phyloP scores from a whole-genome alignment of 2,888 invertebrate genomes.

The Eupithecia subfuscata region DNA sequence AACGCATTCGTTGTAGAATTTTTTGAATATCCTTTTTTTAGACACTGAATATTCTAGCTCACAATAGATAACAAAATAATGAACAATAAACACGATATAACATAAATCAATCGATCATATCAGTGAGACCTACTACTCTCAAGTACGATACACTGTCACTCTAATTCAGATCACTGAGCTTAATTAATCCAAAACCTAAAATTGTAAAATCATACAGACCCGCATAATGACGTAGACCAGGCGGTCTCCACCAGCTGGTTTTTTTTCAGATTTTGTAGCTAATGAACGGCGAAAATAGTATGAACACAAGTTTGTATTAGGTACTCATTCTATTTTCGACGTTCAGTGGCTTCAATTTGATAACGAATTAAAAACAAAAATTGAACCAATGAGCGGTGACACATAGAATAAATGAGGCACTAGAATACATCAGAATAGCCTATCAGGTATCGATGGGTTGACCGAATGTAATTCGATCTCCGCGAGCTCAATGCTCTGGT shows the following conservation, averaged over 20 bases:
- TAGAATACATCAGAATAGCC: background rate
- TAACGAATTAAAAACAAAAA: background rate
- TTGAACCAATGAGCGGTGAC: background rate
- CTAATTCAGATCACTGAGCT: background rate
- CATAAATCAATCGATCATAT: background rate
- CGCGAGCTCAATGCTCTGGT: background rate
- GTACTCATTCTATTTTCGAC: background rate
- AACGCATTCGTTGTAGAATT: conserved; percentile 1
- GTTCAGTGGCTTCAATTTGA: background rate
- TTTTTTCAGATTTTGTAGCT: too few relatives aligned
- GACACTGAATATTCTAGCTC: background rate
- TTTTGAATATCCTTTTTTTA: background rate
- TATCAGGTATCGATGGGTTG: background rate
- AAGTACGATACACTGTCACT: background rate
- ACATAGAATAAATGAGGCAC: background rate
- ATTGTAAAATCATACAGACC: background rate
- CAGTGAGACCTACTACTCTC: conserved; percentile 5
- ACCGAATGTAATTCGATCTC: background rate
- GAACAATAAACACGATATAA: background rate
- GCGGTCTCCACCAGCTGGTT: background rate
- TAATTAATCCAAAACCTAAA: background rate
- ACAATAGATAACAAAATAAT: background rate
- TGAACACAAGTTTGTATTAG: too few relatives aligned
- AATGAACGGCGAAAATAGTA: too few relatives aligned
- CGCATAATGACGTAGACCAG: background rate